Evolutionary conservation across 2,888 invertebrate genomes (phyloP).

Genomic region (Drosophila merina): DNA sequence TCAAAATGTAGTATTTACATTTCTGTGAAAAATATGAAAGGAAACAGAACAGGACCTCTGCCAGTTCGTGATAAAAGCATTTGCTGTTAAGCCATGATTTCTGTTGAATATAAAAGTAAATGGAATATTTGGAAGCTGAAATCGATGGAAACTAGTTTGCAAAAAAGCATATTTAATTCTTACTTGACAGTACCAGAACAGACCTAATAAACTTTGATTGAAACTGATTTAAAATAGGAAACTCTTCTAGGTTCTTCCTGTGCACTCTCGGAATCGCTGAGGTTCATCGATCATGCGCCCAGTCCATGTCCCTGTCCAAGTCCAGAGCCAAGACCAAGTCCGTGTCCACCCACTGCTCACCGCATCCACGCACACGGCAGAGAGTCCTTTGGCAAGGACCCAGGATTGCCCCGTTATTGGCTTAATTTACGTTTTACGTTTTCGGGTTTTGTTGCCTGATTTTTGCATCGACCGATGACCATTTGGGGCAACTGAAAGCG

Average conservation of each 20-base stretch:
- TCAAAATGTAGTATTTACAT: background rate
- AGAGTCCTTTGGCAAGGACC: slow-evolving; percentile 31
- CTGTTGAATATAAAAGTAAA: background rate
- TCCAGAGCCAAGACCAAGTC: background rate
- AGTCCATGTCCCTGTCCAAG: background rate
- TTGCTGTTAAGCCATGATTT: background rate
- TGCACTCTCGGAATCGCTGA: slow-evolving; percentile 20
- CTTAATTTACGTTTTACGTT: slow-evolving; percentile 75
- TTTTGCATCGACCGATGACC: slow-evolving; percentile 38
- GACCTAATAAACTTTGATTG: background rate
- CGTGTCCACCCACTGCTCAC: slow-evolving; percentile 3
- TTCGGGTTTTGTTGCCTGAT: slow-evolving; percentile 55
- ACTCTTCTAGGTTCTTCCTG: slow-evolving; percentile 4
- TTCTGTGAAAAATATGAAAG: background rate
- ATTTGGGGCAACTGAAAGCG: slow-evolving; percentile 23
- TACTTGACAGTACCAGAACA: background rate
- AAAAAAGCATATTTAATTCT: background rate
- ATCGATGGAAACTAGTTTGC: too few species aligned
- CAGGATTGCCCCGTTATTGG: slow-evolving; percentile 61
- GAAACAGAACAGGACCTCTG: background rate
- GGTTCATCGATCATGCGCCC: slow-evolving; percentile 65
- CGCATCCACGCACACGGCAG: slow-evolving; percentile 28
- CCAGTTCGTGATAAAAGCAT: background rate
- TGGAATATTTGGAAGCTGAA: too few species aligned
- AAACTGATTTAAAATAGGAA: background rate